Evolutionary conservation across 1,140 invertebrate species (phyloP).

Genomic region (Panulirus ornatus): DNA sequence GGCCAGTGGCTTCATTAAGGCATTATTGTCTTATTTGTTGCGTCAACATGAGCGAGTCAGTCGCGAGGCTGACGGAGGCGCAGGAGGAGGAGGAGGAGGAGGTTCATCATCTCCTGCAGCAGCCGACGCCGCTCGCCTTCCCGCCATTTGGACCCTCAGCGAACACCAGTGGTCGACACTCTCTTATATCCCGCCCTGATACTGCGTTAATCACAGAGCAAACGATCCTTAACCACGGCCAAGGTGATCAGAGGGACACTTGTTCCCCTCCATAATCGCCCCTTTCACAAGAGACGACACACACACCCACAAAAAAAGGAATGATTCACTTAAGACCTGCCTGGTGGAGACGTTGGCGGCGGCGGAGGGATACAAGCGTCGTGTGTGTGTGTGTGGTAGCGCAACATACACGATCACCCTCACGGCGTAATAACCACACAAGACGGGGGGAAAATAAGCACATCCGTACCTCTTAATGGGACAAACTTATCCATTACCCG

Average conservation of each 20-base stretch:
- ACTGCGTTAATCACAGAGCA: not conserved
- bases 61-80: too few relatives aligned
- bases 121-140: too few relatives aligned
- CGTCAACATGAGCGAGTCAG: not conserved
- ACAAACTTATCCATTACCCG: conserved; percentile 4
- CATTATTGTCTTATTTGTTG: not conserved
- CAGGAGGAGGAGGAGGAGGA: too few relatives aligned
- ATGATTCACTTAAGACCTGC: too few relatives aligned
- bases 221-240: not conserved
- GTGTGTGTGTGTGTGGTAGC: not conserved
- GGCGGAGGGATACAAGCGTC: too few relatives aligned
- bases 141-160: not conserved
- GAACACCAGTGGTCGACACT: not conserved
- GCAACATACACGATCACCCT: too few relatives aligned
- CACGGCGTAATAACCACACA: not conserved
- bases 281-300: not conserved
- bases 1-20: not conserved
- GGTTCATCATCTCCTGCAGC: too few relatives aligned
- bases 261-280: not conserved
- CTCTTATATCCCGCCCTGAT: not conserved
- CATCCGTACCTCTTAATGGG: not conserved
- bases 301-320: not conserved
- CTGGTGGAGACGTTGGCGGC: not conserved
- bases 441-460: not conserved
- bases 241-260: too few relatives aligned